These are phyloP conservation scores for Lethrus apterus DNA, from an alignment of 1,140 invertebrate genomes.

Conservation along the genomic window DNA sequence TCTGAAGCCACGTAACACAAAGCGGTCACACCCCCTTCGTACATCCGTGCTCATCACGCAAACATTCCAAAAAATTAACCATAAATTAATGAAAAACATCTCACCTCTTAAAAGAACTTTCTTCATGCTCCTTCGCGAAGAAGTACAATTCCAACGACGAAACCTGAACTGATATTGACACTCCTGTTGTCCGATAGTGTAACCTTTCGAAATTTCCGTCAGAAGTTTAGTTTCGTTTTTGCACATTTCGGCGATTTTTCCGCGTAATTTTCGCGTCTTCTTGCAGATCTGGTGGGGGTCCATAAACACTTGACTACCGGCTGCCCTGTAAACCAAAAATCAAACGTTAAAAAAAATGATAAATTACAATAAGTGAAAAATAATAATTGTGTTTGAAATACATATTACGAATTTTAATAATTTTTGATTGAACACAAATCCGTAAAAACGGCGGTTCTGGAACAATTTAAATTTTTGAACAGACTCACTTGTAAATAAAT, in stretches of 20 bases:
- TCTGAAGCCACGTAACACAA: no score
- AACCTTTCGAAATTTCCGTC: slow-evolving; percentile 68
- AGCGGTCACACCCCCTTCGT: no score
- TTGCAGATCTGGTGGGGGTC: slow-evolving; percentile 82
- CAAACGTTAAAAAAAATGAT: no score
- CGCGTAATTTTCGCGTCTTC: slow-evolving; percentile 62
- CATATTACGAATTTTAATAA: no score
- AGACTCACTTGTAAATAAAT: not conserved
- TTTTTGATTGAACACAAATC: no score
- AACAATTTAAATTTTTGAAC: no score
- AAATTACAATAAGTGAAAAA: no score
- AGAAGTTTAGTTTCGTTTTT: slow-evolving; percentile 66
- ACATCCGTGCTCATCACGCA: no score
- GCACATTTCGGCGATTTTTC: slow-evolving; percentile 69
- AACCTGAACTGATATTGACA: slow-evolving; percentile 79
- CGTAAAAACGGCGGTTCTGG: no score
- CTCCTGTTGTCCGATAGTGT: slow-evolving; percentile 69
- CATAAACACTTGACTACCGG: slow-evolving; percentile 75
- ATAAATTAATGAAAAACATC: slow-evolving; percentile 27
- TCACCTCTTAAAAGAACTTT: slow-evolving; percentile 76
- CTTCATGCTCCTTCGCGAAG: slow-evolving; percentile 64
- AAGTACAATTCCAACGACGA: slow-evolving; percentile 79
- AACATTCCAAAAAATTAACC: not conserved
- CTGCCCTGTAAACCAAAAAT: slow-evolving; percentile 50
- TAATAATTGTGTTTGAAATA: no score